Evolutionary conservation across 2,797 vertebrate species (phyloP), one percentile per base, ranked within the genome.

Genomic region (Megaceryle alcyon): DNA sequence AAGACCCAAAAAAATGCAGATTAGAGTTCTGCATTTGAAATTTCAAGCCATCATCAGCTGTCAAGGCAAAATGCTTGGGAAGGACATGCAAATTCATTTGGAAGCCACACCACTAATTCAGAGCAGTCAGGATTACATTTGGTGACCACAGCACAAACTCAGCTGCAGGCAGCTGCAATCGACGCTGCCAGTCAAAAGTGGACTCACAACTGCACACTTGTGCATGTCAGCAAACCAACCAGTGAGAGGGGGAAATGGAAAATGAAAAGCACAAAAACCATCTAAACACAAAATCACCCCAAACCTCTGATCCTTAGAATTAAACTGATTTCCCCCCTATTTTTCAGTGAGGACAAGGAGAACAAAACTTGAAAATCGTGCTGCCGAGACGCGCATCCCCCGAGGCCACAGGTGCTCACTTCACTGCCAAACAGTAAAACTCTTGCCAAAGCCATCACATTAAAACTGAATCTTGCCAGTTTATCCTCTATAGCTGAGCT

Each of bases 361-460:
- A 77, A 72, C 13, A 10, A 21, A 33, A 29, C 54, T 92, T 57
- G 18, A n/a, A 71, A 77, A 25, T 12, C 39, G 12, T 3, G 2
- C 6, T 68, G 78, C 63, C 46, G 77, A 92, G 85, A 83, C 7
- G 19, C 2, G 10, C 26, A 19, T 71, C 51, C 72, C 48, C 14
- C 1, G 12, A 44, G 14, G 20, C 39, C 33, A 23, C 35, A 92
- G 88, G 72, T 65, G 59, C 65, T 78, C 76, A 79, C 64, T 88
- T 91, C 91, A 46, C 25, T 44, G 56, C 28, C 69, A 8, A 79
- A 79, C 76, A 94, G 68, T 19, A 77, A 59, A 33, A 49, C 20
- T 51, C 86, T 25, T 79, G 83, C 72, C 89, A 73, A 91, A 91
- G 28, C 63, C 72, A 84, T 53, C 66, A 44, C 26, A 80, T 77